phyloP scores from a whole-genome alignment of 2,113 vertebrate genomes.

The Choloepus hoffmanni region DNA sequence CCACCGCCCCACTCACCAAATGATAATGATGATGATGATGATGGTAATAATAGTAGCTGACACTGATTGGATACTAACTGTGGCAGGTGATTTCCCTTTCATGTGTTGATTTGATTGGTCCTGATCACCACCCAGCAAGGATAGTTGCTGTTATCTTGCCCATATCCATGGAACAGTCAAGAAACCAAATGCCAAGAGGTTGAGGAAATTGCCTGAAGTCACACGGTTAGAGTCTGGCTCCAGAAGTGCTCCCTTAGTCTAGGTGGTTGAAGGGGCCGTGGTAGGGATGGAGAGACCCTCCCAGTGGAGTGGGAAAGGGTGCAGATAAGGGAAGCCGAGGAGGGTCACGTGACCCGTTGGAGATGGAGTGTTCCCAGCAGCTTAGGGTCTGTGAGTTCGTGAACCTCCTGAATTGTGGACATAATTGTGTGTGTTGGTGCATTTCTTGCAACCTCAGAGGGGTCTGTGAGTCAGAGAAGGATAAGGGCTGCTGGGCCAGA shows the following conservation, averaged over 20 bases:
- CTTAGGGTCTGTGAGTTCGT: neutral
- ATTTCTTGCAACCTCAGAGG: neutral
- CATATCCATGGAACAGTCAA: neutral
- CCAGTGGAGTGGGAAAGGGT: neutral
- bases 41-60: neutral
- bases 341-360: neutral
- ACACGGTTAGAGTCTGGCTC: neutral
- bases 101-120: neutral
- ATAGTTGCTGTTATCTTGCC: neutral
- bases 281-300: neutral
- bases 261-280: neutral
- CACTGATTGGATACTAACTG: rapidly evolving
- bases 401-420: neutral
- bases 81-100: neutral
- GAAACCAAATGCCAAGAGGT: neutral
- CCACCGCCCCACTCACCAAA: neutral
- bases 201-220: neutral
- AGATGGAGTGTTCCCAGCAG: neutral
- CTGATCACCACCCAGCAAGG: neutral
- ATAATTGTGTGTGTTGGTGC: neutral
- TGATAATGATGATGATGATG: neutral
- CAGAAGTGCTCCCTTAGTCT: neutral
- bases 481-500: slow-evolving; percentile 19
- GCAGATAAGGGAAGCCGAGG: neutral
- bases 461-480: slow-evolving; percentile 49